Evolutionary conservation across 2,113 vertebrate genomes (phyloP), one percentile per base, ranked within the genome.

Genomic region (Marmota monax): DNA sequence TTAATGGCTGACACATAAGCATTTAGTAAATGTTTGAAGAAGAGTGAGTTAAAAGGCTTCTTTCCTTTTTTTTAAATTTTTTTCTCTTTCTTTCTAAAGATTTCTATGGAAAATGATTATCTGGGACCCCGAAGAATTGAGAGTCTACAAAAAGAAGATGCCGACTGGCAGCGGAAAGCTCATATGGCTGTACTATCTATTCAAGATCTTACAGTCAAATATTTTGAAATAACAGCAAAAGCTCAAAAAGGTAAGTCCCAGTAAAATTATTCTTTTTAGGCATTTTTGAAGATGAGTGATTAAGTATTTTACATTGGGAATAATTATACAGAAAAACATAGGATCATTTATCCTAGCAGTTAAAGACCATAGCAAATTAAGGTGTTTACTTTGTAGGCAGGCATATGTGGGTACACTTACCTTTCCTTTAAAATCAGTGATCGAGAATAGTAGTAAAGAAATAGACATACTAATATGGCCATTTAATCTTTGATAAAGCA

Each of bases 161-260:
- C 99, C 5, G 99, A 99, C 89, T 99, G 99, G 99, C 99, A 99
- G 98, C 99, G 98, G 98, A 99, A 99, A 97, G 99, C 99, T 56
- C 99, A 99, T 63, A 98, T 99, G 84, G 99, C 99, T 53, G 99
- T 99, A 7, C 99, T 99, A 70, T 99, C 99, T 96, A 99, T 99
- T 92, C 99, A 99, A 95, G 99, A 99, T 96, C 99, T 99, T 96
- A 99, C 99, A 32, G 99, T 99, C 97, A 99, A 99, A 98, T 99
- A 99, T 97, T 99, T 99, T 80, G 99, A 99, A 98, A 99, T 99
- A 98, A 99, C 99, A 51, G 99, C 99, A 48, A 99, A 99, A 88
- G 99, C 99, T 85, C 99, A 99, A 98, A 99, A 99, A 99, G 99
- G 99, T 99, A 98, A 97, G 84, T 69, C 65, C 37, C 5, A 80